Conservation (phyloP, 1,140 invertebrate genomes). For the Arion vulgaris region DNA sequence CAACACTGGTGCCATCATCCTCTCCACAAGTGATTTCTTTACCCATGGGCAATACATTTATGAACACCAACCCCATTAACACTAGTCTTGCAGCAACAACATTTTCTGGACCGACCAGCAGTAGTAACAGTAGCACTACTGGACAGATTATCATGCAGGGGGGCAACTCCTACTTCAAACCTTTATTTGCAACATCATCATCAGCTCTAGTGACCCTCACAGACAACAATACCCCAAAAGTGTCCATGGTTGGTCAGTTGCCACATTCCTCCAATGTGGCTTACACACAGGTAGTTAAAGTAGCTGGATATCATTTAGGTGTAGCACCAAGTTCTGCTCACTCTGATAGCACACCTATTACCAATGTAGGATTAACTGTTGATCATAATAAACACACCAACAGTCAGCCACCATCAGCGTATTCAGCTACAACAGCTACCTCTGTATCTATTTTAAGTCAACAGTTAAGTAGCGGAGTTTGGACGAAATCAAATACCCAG, state of each 20-base stretch:
- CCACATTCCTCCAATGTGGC: background rate
- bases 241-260: background rate
- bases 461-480: background rate
- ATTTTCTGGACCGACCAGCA: background rate
- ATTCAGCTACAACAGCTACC: background rate
- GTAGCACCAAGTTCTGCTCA: background rate
- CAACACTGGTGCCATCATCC: background rate
- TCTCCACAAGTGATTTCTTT: background rate
- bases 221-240: slow-evolving; percentile 5
- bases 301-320: slow-evolving; percentile 1
- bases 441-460: slow-evolving; percentile 20
- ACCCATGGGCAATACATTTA: slow-evolving; percentile 20
- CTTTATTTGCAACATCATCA: slow-evolving; percentile 32
- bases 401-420: background rate
- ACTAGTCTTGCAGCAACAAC: slow-evolving; percentile 5
- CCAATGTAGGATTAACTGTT: background rate
- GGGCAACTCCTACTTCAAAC: slow-evolving; percentile 13
- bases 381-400: background rate
- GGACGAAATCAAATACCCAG: slow-evolving; percentile 1
- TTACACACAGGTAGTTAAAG: slow-evolving; percentile 12
- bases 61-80: no score
- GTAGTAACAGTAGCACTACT: background rate
- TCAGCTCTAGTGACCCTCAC: slow-evolving; percentile 8
- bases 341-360: background rate
- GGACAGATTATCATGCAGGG: background rate